Conservation (phyloP, 2,113 vertebrate species). For the Pseudorasbora parva region DNA sequence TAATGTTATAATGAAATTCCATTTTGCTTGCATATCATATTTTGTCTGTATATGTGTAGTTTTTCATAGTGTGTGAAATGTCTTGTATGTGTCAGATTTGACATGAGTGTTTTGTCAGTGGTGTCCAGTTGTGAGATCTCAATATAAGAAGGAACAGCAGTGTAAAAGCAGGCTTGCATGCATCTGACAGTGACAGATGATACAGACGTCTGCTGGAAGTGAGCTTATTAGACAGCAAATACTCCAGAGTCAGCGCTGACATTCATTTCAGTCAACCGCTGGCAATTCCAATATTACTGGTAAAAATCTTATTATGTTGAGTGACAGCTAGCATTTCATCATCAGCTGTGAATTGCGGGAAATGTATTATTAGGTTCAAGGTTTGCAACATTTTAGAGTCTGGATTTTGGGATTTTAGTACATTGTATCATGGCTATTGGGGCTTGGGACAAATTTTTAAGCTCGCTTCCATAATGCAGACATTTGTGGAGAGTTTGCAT, state of each 20-base stretch:
- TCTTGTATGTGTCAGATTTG: not conserved
- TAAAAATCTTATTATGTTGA: slow-evolving; percentile 30
- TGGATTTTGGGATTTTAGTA: not conserved
- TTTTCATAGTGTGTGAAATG: not conserved
- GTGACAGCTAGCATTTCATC: slow-evolving; percentile 9
- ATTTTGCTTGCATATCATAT: not conserved
- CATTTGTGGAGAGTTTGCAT: not conserved
- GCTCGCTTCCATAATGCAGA: not conserved
- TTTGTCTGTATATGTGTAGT: not conserved
- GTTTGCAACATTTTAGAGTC: not conserved
- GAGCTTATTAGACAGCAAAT: slow-evolving; percentile 35
- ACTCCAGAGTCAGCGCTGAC: slow-evolving; percentile 22
- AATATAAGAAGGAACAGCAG: slow-evolving; percentile 26
- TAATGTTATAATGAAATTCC: not conserved
- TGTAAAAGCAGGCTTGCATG: slow-evolving; percentile 2
- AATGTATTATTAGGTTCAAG: not conserved
- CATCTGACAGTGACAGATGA: slow-evolving; percentile 34
- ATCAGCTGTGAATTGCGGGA: not conserved
- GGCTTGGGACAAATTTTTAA: not conserved
- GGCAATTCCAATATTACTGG: slow-evolving; percentile 17
- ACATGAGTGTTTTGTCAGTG: slow-evolving; percentile 15
- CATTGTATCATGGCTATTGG: not conserved
- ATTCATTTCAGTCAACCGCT: slow-evolving; percentile 27
- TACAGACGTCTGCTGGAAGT: slow-evolving; percentile 38
- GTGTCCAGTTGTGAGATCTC: slow-evolving; percentile 11